Base-by-base conservation (phyloP, 1,140 invertebrate genomes). In the Cherax destructor region DNA sequence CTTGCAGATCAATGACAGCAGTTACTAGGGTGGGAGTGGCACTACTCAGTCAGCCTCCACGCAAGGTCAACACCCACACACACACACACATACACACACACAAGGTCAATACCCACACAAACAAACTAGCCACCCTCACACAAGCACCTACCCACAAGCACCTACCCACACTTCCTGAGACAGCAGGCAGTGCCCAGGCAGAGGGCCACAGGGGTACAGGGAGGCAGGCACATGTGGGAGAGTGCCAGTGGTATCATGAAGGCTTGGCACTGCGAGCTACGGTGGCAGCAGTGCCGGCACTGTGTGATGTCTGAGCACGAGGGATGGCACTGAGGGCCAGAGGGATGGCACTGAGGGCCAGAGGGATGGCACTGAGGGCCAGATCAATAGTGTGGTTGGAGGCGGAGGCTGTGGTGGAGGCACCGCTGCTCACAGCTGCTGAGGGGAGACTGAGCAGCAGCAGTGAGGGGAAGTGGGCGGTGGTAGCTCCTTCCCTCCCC, bases 391-490 rank as follows among this genome's bases (percentile, higher is more conserved):
- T 30, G 69, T 7, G 24, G 24, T 24, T 7, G 69, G 18, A 6
- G 69, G 69, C 18, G 6, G n/a, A 74, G 69, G 69, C 21, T 7
- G n/a, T n/a, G 69, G 69, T n/a, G 69, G 11, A n/a, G 69, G n/a
- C 6, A 74, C 69, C n/a, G 69, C 24, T 24, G n/a, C 69, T 74
- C 69, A 74, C 69, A 6, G 24, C 69, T 24, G 69, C 11, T 30
- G 69, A 74, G 69, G 69, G 69, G 69, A 74, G n/a, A 74, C 69
- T 74, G 69, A 74, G 69, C 69, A n/a, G 69, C 69, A 7, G 69
- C 69, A 9, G 69, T 11, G 69, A 74, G 69, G 69, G 69, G 69
- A 74, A 74, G 7, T 24, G 69, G 69, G 69, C 69, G 69, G 69
- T 74, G 69, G 69, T 74, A 4, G n/a, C 69, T 74, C n/a, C 69